Percentiles rank a stretch among this genome's conserved stretches.
Evolutionary conservation across 2,888 invertebrate species (phyloP).

Genomic region (Drosophila affinis): DNA sequence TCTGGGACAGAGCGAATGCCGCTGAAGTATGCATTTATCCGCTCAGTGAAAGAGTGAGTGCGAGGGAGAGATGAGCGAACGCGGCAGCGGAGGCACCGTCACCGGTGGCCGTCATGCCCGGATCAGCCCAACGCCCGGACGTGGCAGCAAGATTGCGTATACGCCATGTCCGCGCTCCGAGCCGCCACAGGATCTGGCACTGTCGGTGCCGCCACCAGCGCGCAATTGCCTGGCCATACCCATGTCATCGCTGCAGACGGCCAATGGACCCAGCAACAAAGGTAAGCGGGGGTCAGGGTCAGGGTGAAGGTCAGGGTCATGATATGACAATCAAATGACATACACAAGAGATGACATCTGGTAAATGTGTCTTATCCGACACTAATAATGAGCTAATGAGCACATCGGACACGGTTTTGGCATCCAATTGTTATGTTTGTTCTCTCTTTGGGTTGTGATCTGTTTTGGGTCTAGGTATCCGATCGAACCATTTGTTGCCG

Average conservation of each 20-base stretch:
- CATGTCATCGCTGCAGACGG: conserved; percentile 83
- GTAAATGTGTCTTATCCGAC: conserved; percentile 12
- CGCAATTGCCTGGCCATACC: conserved; percentile 83
- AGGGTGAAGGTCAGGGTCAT: conserved; percentile 22
- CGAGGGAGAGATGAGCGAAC: conserved; percentile 52
- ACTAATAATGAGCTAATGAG: conserved; percentile 32
- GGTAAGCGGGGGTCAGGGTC: conserved; percentile 63
- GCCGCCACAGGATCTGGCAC: conserved; percentile 81
- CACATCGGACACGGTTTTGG: conserved; percentile 43
- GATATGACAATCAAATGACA: neutral
- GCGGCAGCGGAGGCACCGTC: conserved; percentile 64
- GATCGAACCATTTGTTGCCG: conserved; percentile 62
- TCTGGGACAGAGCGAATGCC: conserved; percentile 17
- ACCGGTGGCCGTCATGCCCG: conserved; percentile 82
- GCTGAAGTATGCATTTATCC: conserved; percentile 39
- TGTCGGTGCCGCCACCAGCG: conserved; percentile 55
- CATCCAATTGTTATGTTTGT: conserved; percentile 49
- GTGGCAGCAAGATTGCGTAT: conserved; percentile 83
- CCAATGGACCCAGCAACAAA: conserved; percentile 72
- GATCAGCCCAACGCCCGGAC: conserved; percentile 83
- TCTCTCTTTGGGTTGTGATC: conserved; percentile 13
- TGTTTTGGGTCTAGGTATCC: conserved; percentile 27
- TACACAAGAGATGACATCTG: too few relatives aligned
- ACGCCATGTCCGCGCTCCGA: conserved; percentile 83
- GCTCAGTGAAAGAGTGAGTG: conserved; percentile 1